Evolutionary conservation across 2,113 vertebrate genomes (phyloP).

Genomic region (Poeciliopsis retropinna): DNA sequence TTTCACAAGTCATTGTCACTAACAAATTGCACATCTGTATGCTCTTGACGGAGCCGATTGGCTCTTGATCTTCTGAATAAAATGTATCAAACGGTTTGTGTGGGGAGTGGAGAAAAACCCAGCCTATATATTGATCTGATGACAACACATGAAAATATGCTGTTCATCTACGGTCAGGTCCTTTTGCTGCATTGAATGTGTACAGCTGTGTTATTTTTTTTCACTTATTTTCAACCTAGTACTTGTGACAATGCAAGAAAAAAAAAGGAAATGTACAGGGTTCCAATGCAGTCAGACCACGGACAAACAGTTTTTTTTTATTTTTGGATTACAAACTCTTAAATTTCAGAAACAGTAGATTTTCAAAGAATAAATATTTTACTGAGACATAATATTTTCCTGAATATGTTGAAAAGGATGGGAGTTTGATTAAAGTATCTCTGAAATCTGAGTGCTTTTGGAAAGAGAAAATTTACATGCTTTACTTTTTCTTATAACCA

Average conservation of each 20-base stretch:
- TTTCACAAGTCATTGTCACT: conserved; percentile 1
- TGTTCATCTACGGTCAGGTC: neutral
- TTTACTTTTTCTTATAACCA: no score
- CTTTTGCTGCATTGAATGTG: neutral
- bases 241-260: neutral
- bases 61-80: neutral
- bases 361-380: no score
- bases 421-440: neutral
- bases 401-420: neutral
- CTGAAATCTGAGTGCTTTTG: neutral
- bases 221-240: neutral
- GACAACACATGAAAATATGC: neutral
- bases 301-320: no score
- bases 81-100: neutral
- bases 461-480: neutral
- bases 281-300: neutral
- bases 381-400: no score
- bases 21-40: conserved; percentile 1
- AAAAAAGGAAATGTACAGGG: neutral
- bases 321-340: no score
- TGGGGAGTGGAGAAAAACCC: neutral
- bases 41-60: neutral
- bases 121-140: neutral
- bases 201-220: neutral
- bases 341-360: no score